Evolutionary conservation across 2,888 invertebrate genomes (phyloP).

Genomic region (Euphydryas editha): DNA sequence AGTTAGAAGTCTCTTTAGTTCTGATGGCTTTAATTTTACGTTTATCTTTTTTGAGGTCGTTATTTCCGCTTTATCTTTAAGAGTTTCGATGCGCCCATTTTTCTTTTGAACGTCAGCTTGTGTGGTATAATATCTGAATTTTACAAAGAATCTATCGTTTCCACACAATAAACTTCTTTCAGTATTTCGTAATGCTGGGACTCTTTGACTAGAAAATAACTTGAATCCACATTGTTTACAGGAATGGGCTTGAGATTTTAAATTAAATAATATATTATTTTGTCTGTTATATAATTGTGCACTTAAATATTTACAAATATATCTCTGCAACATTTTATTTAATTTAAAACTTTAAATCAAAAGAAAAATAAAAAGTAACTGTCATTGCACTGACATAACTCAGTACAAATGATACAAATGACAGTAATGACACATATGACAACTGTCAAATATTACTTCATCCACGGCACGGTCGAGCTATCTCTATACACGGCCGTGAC

Average conservation of each 20-base stretch:
- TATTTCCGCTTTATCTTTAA: conserved; percentile 58
- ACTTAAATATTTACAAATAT: conserved; percentile 65
- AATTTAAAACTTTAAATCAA: conserved; percentile 46
- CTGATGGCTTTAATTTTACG: conserved; percentile 79
- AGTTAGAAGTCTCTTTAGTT: conserved; percentile 80
- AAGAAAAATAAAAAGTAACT: conserved; percentile 48
- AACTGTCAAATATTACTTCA: conserved; percentile 7
- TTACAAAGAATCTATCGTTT: conserved; percentile 59
- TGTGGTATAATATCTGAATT: conserved; percentile 64
- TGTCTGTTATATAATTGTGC: conserved; percentile 63
- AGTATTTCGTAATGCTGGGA: conserved; percentile 62
- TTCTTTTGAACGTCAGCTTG: conserved; percentile 72
- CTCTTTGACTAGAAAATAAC: conserved; percentile 67
- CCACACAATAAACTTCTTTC: conserved; percentile 60
- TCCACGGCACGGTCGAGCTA: no score
- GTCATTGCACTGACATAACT: conserved; percentile 33
- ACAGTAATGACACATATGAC: no score
- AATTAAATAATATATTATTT: conserved; percentile 58
- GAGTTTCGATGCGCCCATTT: conserved; percentile 54
- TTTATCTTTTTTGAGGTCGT: conserved; percentile 68
- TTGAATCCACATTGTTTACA: conserved; percentile 72
- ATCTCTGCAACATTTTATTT: conserved; percentile 51
- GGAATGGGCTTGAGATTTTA: conserved; percentile 53
- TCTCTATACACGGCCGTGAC: no score
- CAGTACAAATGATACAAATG: not conserved